Base-by-base conservation (phyloP, 2,888 invertebrate genomes). In the Diloba caeruleocephala region DNA sequence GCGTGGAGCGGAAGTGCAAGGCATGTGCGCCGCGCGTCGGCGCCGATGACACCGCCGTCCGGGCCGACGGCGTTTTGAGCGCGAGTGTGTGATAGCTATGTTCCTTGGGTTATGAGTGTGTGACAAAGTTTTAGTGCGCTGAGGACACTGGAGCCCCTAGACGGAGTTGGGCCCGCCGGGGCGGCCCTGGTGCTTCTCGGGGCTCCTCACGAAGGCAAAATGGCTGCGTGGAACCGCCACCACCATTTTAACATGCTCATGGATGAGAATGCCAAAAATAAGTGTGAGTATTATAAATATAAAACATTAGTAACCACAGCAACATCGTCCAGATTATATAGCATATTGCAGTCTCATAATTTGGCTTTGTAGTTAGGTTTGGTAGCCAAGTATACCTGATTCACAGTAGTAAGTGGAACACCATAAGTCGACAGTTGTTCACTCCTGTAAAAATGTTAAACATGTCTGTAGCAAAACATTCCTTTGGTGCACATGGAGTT, bases 191-290 rank as follows among this genome's bases (percentile, higher is more conserved):
- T 92, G 90, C 92, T 92, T 90, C 93, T 93, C 88, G 93, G 93
- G 94, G 93, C 93, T 93, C 93, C 93, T 81, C 92, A 92, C 92
- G 91, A 92, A 92, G 94, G 94, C 94, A 94, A 94, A 91, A 95
- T 95, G 95, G 95, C 95, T 84, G 94, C 94, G 94, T 96, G 96
- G 96, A 96, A 96, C 88, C 95, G 96, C 92, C 96, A 96, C 93
- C 95, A 96, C 90, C 96, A 96, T 90, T 94, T 95, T 90, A 92
- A 88, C 86, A 94, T 96, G 95, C 95, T 95, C 84, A 95, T 96
- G 95, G 96, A 96, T 75, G 94, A 94, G 88, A 95, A 95, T 92
- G 94, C 94, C 85, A 95, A 95, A 92, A 94, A 94, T 80, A 96
- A 96, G 94, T 92, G 96, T 95, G 88, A 95, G 95, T 94, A 75